phyloP scores from a whole-genome alignment of 2,113 vertebrate genomes.

The Steatornis caripensis region DNA sequence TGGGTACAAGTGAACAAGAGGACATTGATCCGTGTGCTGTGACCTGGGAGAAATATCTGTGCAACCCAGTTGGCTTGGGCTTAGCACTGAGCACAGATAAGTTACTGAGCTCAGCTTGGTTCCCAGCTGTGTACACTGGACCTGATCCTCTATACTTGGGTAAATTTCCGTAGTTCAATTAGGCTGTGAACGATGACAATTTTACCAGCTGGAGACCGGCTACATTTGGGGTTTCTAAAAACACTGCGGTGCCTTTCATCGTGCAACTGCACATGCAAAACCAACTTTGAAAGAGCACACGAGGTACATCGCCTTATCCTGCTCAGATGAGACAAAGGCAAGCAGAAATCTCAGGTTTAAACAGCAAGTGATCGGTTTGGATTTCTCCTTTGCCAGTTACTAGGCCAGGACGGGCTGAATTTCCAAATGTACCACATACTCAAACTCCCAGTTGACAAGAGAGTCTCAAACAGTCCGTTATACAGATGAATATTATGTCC shows the following conservation, averaged over 20 bases:
- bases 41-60: not conserved
- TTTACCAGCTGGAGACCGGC: slow-evolving; percentile 22
- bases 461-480: not conserved
- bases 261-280: not conserved
- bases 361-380: not conserved
- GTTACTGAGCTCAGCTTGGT: slow-evolving; percentile 27
- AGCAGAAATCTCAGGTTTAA: not conserved
- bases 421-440: not conserved
- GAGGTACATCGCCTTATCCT: not conserved
- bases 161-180: not conserved
- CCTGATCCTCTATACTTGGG: not conserved
- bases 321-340: not conserved
- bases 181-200: slow-evolving; percentile 9
- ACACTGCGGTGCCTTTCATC: not conserved
- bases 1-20: not conserved
- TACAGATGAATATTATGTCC: not conserved
- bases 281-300: not conserved
- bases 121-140: slow-evolving; percentile 54
- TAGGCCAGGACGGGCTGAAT: not conserved
- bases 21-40: not conserved
- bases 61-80: not conserved
- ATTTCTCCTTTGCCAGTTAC: not conserved
- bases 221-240: not conserved
- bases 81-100: not conserved
- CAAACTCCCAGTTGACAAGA: not conserved